phyloP scores from a whole-genome alignment of 2,888 invertebrate species.

The Cylloceria caligata region DNA sequence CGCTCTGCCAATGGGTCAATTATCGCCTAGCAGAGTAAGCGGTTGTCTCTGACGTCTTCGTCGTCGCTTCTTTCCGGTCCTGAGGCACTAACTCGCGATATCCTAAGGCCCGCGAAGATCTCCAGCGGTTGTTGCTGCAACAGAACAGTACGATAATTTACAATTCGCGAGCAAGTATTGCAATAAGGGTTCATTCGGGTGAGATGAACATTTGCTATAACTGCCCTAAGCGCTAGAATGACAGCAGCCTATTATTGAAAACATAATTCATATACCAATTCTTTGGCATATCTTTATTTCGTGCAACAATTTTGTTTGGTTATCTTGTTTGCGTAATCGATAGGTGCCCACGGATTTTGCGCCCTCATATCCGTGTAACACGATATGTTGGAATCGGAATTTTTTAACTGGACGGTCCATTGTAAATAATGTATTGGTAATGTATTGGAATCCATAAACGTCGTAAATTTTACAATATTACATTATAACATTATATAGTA shows the following conservation, averaged over 20 bases:
- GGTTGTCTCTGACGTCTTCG: constrained; percentile 36
- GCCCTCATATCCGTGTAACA: too few species aligned
- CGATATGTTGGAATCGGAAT: too few species aligned
- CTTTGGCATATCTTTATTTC: too few species aligned
- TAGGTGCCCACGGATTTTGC: too few species aligned
- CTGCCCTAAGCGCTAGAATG: background rate
- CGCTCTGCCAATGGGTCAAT: constrained; percentile 66
- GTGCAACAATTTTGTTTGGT: too few species aligned
- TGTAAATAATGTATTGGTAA: too few species aligned
- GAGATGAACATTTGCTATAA: background rate
- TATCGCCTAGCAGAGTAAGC: constrained; percentile 61
- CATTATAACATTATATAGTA: too few species aligned
- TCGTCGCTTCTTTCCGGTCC: constrained; percentile 57
- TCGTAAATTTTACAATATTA: too few species aligned
- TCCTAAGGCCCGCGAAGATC: constrained; percentile 36
- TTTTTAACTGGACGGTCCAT: too few species aligned
- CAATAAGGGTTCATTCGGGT: background rate
- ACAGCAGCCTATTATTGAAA: background rate
- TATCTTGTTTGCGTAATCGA: too few species aligned
- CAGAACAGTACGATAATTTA: constrained; percentile 49
- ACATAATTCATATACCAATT: background rate
- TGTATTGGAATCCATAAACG: too few species aligned
- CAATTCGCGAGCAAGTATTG: constrained; percentile 14
- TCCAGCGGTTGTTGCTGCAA: constrained; percentile 17
- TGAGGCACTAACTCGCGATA: constrained; percentile 57